phyloP scores from a whole-genome alignment of 2,113 vertebrate species.

The Charina bottae region DNA sequence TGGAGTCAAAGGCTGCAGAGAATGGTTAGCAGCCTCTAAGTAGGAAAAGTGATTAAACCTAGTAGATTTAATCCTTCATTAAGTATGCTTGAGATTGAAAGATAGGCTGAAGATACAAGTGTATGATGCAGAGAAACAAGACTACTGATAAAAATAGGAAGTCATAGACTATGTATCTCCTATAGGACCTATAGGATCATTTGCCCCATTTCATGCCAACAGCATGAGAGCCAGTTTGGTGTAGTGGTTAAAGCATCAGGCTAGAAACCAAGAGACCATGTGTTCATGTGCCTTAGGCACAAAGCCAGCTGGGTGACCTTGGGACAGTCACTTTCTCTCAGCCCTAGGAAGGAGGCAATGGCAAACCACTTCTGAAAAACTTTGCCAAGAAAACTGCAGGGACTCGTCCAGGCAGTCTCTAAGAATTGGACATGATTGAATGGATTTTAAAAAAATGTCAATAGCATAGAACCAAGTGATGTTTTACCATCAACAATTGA shows the following conservation, averaged over 20 bases:
- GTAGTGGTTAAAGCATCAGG: too few species aligned
- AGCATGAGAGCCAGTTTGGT: too few species aligned
- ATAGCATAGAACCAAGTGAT: background rate
- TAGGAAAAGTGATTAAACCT: constrained; percentile 27
- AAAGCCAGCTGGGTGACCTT: too few species aligned
- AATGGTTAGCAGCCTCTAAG: constrained; percentile 11
- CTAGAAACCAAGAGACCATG: too few species aligned
- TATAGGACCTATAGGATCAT: background rate
- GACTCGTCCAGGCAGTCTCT: too few species aligned
- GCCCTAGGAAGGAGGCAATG: too few species aligned
- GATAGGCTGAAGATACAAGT: background rate
- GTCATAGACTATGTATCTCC: background rate
- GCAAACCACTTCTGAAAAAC: too few species aligned
- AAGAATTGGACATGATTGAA: too few species aligned
- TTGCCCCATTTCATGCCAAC: background rate
- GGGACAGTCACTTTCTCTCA: too few species aligned
- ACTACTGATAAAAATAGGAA: background rate
- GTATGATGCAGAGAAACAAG: background rate
- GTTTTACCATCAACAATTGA: background rate
- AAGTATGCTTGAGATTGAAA: background rate
- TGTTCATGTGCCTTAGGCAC: too few species aligned
- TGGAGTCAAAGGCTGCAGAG: background rate
- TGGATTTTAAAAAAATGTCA: background rate
- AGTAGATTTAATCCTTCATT: constrained; percentile 29
- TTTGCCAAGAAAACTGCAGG: too few species aligned